phyloP scores from a whole-genome alignment of 2,797 vertebrate species.

The Zenarchopterus dispar region DNA sequence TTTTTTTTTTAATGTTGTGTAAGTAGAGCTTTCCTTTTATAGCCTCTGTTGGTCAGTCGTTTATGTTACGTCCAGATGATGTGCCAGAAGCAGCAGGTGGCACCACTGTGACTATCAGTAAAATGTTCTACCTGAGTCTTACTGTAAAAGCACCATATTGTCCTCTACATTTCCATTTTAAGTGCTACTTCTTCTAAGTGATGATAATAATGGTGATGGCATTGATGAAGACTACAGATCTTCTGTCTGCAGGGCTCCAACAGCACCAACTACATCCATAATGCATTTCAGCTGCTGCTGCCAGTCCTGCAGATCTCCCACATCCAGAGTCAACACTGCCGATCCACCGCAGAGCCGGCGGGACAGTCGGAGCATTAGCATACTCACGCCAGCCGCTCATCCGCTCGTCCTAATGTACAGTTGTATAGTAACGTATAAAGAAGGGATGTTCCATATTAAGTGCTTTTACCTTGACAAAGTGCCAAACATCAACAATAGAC shows the following conservation, averaged over 20 bases:
- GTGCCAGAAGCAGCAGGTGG: too few species aligned
- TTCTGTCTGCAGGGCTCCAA: constrained; percentile 87
- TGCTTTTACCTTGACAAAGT: constrained; percentile 42
- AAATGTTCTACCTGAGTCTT: too few species aligned
- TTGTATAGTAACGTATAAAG: constrained; percentile 65
- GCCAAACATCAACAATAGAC: constrained; percentile 23
- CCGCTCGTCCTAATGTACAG: constrained; percentile 54
- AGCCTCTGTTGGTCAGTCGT: too few species aligned
- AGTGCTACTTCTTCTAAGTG: neutral
- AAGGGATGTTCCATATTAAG: constrained; percentile 43
- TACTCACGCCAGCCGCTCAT: constrained; percentile 35
- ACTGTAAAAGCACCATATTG: too few species aligned
- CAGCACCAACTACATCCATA: constrained; percentile 91
- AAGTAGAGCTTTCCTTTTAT: too few species aligned
- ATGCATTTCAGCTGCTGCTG: constrained; percentile 94
- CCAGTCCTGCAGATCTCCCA: constrained; percentile 93
- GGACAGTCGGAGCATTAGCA: constrained; percentile 58
- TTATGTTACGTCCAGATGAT: too few species aligned
- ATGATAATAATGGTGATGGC: constrained; percentile 2
- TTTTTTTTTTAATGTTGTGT: too few species aligned
- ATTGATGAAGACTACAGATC: neutral
- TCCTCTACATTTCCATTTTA: neutral
- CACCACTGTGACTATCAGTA: too few species aligned
- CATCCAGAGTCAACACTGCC: constrained; percentile 81
- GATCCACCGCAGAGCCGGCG: constrained; percentile 50